Conservation (phyloP, 2,113 vertebrate species). For the Epinephelus fuscoguttatus region DNA sequence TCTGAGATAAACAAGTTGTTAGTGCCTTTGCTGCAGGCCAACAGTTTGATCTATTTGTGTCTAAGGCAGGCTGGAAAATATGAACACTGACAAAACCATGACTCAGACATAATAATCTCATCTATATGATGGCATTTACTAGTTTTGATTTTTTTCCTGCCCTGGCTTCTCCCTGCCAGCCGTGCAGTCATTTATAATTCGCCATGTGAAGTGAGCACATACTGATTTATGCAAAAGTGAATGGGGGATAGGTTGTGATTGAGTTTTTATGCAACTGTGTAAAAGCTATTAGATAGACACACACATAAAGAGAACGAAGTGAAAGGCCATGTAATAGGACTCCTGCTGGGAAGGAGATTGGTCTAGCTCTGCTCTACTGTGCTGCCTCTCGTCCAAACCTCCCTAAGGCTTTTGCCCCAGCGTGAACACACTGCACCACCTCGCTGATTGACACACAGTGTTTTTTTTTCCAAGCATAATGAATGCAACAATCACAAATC, state of each 20-base stretch:
- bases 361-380: slow-evolving; percentile 36
- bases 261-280: slow-evolving; percentile 50
- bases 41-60: slow-evolving; percentile 24
- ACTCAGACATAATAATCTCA: slow-evolving; percentile 28
- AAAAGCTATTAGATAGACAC: slow-evolving; percentile 24
- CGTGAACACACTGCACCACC: slow-evolving; percentile 16
- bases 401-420: slow-evolving; percentile 36
- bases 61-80: background rate
- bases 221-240: slow-evolving; percentile 49
- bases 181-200: slow-evolving; percentile 29
- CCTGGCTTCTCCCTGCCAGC: slow-evolving; percentile 12
- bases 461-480: slow-evolving; percentile 15
- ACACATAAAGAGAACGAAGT: slow-evolving; percentile 22
- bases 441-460: background rate
- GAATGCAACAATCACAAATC: slow-evolving; percentile 54
- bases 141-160: background rate
- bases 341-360: slow-evolving; percentile 62
- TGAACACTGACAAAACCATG: slow-evolving; percentile 35
- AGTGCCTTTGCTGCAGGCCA: slow-evolving; percentile 1
- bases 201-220: slow-evolving; percentile 9
- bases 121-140: slow-evolving; percentile 35
- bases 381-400: slow-evolving; percentile 39
- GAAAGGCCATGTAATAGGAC: slow-evolving; percentile 52
- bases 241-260: slow-evolving; percentile 30
- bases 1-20: slow-evolving; percentile 11